Percentiles rank a stretch among this genome's conserved stretches.
phyloP scores from a whole-genome alignment of 2,888 invertebrate genomes.

The Neoaliturus tenellus region DNA sequence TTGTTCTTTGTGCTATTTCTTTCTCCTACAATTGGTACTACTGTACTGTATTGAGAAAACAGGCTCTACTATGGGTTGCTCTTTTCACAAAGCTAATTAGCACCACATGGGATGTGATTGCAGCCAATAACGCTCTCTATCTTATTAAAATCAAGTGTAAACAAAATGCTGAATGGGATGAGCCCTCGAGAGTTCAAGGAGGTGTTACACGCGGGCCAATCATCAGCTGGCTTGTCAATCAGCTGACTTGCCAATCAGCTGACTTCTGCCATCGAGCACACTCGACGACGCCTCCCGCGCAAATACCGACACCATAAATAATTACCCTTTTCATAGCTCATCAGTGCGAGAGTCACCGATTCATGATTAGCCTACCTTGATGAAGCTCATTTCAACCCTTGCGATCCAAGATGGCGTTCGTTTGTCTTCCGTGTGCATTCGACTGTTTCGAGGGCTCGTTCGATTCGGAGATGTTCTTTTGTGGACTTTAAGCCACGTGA shows the following conservation, averaged over 20 bases:
- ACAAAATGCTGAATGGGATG: conserved; percentile 48
- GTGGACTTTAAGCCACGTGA: conserved; percentile 30
- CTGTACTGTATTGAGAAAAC: neutral
- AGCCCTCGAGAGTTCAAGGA: conserved; percentile 44
- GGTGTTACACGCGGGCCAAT: conserved; percentile 39
- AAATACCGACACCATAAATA: neutral
- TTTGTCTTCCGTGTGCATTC: conserved; percentile 17
- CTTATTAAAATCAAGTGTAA: conserved; percentile 51
- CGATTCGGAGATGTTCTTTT: conserved; percentile 2
- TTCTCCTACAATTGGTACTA: neutral
- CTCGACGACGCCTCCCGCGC: conserved; percentile 28
- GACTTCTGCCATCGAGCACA: neutral
- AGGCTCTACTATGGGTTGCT: neutral
- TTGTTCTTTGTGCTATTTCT: neutral
- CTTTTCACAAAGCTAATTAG: conserved; percentile 24
- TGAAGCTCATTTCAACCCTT: conserved; percentile 23
- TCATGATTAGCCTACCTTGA: conserved; percentile 5
- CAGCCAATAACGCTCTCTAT: conserved; percentile 36
- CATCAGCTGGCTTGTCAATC: neutral
- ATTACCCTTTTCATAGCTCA: no score
- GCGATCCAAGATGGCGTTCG: conserved; percentile 10
- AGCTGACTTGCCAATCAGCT: no score
- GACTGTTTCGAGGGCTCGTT: neutral
- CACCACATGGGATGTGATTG: neutral
- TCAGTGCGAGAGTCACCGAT: no score